Evolutionary conservation across 2,888 invertebrate genomes (phyloP).

Genomic region (Agonopterix alstromeriana): DNA sequence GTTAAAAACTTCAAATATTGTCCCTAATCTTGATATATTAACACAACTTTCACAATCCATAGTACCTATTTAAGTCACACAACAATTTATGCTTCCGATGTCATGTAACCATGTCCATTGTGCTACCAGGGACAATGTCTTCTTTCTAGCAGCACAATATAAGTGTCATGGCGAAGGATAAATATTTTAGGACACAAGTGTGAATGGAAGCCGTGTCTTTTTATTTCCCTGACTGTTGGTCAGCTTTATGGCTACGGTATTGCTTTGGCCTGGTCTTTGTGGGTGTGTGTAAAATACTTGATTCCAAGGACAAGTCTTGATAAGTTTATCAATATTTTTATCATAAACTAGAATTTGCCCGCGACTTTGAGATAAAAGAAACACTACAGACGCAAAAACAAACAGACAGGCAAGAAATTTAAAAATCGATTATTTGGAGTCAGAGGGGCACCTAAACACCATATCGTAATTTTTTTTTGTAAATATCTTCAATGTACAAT

Average conservation of each 20-base stretch:
- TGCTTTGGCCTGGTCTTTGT: constrained; percentile 31
- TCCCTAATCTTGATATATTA: too few species aligned
- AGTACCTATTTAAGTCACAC: background rate
- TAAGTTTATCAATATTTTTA: too few species aligned
- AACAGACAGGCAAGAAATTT: too few species aligned
- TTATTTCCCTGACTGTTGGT: constrained; percentile 45
- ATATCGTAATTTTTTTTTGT: too few species aligned
- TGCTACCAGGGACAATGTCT: constrained; percentile 6
- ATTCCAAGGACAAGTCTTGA: too few species aligned
- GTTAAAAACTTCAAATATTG: background rate
- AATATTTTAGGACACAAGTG: constrained; percentile 66
- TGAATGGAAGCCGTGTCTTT: constrained; percentile 56
- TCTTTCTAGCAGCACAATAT: constrained; percentile 5
- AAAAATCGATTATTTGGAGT: too few species aligned
- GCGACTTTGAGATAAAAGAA: too few species aligned
- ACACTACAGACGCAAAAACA: too few species aligned
- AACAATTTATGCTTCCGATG: constrained; percentile 6
- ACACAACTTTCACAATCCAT: background rate
- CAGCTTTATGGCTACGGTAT: constrained; percentile 52
- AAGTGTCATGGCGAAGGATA: constrained; percentile 16
- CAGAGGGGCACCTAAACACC: too few species aligned
- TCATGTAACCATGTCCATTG: constrained; percentile 3
- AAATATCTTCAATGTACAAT: too few species aligned
- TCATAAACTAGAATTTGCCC: too few species aligned
- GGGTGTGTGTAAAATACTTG: constrained; percentile 23